These are phyloP conservation scores for Bombus balteatus DNA, from an alignment of 1,140 invertebrate species.

Conservation along the genomic window DNA sequence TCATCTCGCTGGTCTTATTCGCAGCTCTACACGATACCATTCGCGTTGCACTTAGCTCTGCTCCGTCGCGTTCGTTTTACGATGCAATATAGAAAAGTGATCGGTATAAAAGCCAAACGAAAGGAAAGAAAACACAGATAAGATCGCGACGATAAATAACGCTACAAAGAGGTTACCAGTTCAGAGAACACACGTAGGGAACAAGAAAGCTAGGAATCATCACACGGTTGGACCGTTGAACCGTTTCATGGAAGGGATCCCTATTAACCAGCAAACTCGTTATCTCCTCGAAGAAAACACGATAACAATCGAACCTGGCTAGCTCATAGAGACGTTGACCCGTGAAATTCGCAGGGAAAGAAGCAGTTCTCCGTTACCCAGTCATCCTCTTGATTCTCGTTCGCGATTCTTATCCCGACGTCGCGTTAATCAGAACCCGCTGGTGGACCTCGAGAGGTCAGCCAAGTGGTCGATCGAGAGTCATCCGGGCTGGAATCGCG, in stretches of 20 bases:
- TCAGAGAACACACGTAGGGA: not conserved
- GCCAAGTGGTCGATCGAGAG: not conserved
- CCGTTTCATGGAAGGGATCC: not conserved
- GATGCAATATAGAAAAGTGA: not conserved
- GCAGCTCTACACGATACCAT: not conserved
- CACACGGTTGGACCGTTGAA: not conserved
- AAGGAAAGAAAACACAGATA: not conserved
- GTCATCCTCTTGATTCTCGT: not conserved
- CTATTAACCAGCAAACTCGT: not conserved
- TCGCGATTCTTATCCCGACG: constrained; percentile 4
- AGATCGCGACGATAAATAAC: constrained; percentile 2
- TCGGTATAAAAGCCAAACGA: not conserved
- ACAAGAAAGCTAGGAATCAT: not conserved
- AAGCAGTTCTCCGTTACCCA: not conserved
- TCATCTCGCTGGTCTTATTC: too few relatives aligned
- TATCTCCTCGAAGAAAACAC: not conserved
- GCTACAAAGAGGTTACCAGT: not conserved
- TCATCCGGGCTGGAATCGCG: not conserved
- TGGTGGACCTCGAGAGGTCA: not conserved
- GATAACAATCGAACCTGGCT: not conserved
- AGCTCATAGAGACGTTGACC: not conserved
- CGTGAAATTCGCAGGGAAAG: not conserved
- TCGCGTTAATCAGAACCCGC: constrained; percentile 17
- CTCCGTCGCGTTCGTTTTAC: not conserved
- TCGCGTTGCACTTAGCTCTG: too few relatives aligned